A percentile compares a stretch with the other conserved stretches of the same genome.
Conservation (phyloP, 2,113 vertebrate genomes). For the Euleptes europaea region DNA sequence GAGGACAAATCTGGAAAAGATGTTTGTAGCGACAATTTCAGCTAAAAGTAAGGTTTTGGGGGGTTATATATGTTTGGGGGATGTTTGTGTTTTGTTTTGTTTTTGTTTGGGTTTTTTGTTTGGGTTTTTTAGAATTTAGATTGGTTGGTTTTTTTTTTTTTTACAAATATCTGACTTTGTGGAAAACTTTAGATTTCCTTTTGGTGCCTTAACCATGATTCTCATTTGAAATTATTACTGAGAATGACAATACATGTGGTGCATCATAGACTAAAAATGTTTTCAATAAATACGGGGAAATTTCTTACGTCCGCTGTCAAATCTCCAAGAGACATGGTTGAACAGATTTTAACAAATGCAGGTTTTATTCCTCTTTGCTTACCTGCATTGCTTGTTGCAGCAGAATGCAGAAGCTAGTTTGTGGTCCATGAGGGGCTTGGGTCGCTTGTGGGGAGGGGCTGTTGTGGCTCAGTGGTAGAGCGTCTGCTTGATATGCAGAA, state of each 20-base stretch:
- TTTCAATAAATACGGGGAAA: neutral
- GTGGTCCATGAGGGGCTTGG: too few species aligned
- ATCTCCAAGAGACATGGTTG: too few species aligned
- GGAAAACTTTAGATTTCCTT: neutral
- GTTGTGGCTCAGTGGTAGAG: too few species aligned
- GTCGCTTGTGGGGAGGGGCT: too few species aligned
- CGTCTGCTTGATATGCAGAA: too few species aligned
- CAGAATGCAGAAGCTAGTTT: neutral
- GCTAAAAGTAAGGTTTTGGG: slow-evolving; percentile 81
- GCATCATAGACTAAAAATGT: neutral
- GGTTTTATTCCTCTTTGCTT: neutral
- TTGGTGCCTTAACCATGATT: neutral
- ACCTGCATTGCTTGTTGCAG: neutral
- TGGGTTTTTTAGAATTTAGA: too few species aligned
- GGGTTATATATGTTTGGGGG: too few species aligned
- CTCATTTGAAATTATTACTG: neutral
- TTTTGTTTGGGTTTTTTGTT: too few species aligned
- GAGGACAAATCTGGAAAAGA: slow-evolving; percentile 74
- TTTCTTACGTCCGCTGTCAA: too few species aligned
- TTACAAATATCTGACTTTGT: too few species aligned
- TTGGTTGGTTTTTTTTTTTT: neutral
- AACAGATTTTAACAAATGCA: neutral
- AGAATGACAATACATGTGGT: neutral
- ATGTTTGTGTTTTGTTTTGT: too few species aligned
- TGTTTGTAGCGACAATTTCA: slow-evolving; percentile 82